phyloP scores from a whole-genome alignment of 2,113 vertebrate genomes.

The Nipponia nippon region DNA sequence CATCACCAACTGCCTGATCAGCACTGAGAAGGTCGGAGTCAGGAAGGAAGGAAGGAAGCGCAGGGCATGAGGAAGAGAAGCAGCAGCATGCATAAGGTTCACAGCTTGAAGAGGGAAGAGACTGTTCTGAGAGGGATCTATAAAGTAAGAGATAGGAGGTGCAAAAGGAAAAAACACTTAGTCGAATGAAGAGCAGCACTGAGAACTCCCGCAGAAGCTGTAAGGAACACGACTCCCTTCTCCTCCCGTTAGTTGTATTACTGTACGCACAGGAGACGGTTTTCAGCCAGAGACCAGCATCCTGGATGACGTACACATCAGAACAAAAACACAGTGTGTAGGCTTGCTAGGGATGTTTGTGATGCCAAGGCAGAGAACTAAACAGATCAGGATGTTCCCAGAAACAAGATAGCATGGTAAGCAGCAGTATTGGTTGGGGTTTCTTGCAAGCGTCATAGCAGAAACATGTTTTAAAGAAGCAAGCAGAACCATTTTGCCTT shows the following conservation, averaged over 20 bases:
- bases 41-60: neutral
- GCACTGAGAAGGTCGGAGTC: neutral
- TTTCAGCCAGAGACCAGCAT: neutral
- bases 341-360: neutral
- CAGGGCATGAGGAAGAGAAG: neutral
- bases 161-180: neutral
- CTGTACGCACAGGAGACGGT: neutral
- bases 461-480: neutral
- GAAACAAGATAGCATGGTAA: neutral
- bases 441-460: neutral
- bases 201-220: neutral
- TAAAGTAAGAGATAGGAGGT: neutral
- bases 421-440: neutral
- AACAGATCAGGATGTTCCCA: neutral
- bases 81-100: neutral
- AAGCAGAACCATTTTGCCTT: neutral
- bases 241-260: neutral
- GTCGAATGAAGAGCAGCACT: neutral
- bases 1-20: neutral
- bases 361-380: neutral
- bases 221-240: neutral
- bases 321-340: neutral
- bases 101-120: neutral
- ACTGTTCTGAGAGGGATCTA: neutral
- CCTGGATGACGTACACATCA: neutral